Base-by-base conservation (phyloP, 2,797 vertebrate genomes). In the Sebastes melanostomus region DNA sequence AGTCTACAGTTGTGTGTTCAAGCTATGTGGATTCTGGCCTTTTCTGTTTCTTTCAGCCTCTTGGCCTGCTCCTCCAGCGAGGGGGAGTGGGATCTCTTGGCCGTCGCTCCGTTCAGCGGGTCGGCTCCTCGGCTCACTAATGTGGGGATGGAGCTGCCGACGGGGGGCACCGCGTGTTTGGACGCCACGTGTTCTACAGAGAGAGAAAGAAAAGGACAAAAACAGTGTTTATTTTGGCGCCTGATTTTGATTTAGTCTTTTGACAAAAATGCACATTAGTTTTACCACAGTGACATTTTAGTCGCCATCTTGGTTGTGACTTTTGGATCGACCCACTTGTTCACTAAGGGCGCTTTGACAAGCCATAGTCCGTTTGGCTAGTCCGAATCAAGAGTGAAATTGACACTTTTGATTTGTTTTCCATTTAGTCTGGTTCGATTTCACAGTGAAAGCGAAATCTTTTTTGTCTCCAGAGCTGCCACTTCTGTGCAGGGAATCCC, bases 11-110 rank as follows among this genome's bases (percentile, higher is more conserved):
- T 1, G 22, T 13, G 55, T 59, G 73, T 72, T 94, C 87, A 95
- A 32, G 92, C 90, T 81, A 92, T 94, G 84, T 95, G 94, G 81
- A 94, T 93, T 70, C 89, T 92, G 91, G 97, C 97, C 95, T 97
- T 97, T 92, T 97, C 97, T 25, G 93, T 90, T 25, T 97, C 96
- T 86, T 96, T 96, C 76, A 96, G 79, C 75, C 96, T 96, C 92
- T 96, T 97, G 27, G 96, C 93, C 86, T 95, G 94, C 38, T 96
- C 96, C 86, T 96, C 96, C 5, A 93, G 27, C 1, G 95, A 78
- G 42, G 97, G 96, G 0, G 96, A 97, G 81, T 91, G 95, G 82
- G 95, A 91, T 86, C 96, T 94, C 88, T 99, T 98, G 25, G 96
- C 88, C 22, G 94, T 78, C 14, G 94, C 77, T 46, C 94, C 97